Percentiles rank a stretch among this genome's conserved stretches.
Evolutionary conservation across 2,797 vertebrate genomes (phyloP).

Genomic region (Aselliscus stoliczkanus): DNA sequence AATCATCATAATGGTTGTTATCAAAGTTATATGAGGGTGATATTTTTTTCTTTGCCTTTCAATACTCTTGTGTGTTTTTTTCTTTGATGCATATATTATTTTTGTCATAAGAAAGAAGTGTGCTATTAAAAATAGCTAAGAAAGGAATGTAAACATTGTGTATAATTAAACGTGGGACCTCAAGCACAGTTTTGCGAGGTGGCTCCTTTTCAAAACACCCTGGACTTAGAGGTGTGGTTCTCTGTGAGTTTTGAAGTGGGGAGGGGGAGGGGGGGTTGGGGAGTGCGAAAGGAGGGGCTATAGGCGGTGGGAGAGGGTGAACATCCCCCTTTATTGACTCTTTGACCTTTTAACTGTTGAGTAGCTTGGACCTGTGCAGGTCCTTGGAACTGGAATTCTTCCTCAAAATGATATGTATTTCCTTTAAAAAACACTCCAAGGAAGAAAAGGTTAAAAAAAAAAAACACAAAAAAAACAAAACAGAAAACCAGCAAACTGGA

Average conservation of each 20-base stretch:
- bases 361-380: neutral
- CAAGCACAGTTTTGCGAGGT: neutral
- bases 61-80: neutral
- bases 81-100: neutral
- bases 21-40: neutral
- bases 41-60: neutral
- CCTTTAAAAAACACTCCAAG: conserved; percentile 20
- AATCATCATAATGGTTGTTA: neutral
- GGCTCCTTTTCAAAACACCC: neutral
- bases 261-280: too few relatives aligned
- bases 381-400: conserved; percentile 38
- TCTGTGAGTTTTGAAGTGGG: neutral
- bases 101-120: neutral
- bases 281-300: too few relatives aligned
- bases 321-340: neutral
- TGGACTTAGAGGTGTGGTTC: neutral
- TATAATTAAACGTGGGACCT: neutral
- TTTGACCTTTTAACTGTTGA: neutral
- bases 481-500: conserved; percentile 15
- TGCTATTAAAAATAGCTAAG: neutral
- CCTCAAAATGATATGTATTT: conserved; percentile 29
- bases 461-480: neutral
- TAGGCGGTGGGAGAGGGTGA: neutral
- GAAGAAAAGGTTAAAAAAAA: conserved; percentile 36
- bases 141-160: neutral